Base-by-base conservation (phyloP, 2,113 vertebrate species). In the Scartelaos histophorus region DNA sequence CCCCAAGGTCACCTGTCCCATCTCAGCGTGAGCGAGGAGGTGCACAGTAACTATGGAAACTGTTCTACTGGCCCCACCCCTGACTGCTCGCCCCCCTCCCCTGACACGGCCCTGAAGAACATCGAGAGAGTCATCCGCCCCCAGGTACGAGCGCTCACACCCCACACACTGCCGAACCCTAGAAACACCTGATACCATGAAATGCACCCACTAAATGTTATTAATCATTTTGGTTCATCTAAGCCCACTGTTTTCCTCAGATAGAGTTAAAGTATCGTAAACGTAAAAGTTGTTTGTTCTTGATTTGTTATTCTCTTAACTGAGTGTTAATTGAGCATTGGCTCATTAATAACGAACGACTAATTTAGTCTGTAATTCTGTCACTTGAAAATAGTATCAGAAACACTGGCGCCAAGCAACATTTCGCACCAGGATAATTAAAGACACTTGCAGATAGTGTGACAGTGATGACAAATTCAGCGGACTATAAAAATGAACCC, bases 101-200 rank as follows among this genome's bases (percentile, higher is more conserved):
- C 97, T 19, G 97, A 97, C 90, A 98, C 97, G 24, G 97, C 97
- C 86, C 94, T 98, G 88, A 98, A 97, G 94, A 98, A 96, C 89
- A 98, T 98, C 49, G 97, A 98, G 86, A 98, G 96, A 96, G 97
- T 98, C 85, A 98, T 98, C 89, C 96, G 96, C 90, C 97, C 97
- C 86, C 97, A 98, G 97, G 97, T 98, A 93, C 91, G 91, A 53
- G 45, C 22, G 3, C 16, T 56, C 21, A 24, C 0, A 51, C 49
- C 49, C 19, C 21, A 22, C 21, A 13, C 54, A 56, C 21, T 12
- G 22, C 54, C 12, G 25, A 25, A 3, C 10, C 21, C 3, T 56
- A 56, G 21, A 56, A 21, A 43, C 38, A 9, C 7, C 38, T 43
- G 38, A 43, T 43, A 43, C 38, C 9, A 43, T 43, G 6, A 43